phyloP scores from a whole-genome alignment of 2,888 invertebrate species.

The Malthinus seriepunctatus region DNA sequence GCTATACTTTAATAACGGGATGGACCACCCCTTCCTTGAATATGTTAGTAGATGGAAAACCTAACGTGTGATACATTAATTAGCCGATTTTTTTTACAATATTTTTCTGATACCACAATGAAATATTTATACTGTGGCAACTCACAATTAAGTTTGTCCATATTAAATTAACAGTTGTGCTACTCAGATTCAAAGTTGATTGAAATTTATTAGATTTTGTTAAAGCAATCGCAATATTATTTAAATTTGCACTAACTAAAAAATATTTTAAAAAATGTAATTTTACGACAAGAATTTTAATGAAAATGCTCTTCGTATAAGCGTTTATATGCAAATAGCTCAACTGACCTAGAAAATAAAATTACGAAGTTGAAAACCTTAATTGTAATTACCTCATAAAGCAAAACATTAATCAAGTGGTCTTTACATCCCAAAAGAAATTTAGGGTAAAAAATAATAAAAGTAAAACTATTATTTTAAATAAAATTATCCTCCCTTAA shows the following conservation, averaged over 20 bases:
- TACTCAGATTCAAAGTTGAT: no score
- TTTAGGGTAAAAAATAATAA: not conserved
- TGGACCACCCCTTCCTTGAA: no score
- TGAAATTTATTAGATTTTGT: no score
- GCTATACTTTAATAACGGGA: no score
- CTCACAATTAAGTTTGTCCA: no score
- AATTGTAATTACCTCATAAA: slow-evolving; percentile 30
- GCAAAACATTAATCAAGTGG: slow-evolving; percentile 23
- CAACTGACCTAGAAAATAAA: slow-evolving; percentile 27
- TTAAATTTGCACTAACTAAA: not conserved
- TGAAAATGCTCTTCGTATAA: slow-evolving; percentile 26
- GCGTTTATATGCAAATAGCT: slow-evolving; percentile 27
- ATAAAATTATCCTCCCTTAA: not conserved
- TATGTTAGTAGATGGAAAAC: no score
- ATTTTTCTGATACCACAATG: no score
- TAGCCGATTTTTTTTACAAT: no score
- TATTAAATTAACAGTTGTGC: no score
- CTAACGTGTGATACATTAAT: no score
- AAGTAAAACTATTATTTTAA: slow-evolving; percentile 2
- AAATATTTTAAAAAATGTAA: slow-evolving; percentile 15
- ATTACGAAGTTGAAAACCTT: slow-evolving; percentile 26
- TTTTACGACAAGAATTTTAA: slow-evolving; percentile 24
- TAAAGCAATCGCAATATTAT: no score
- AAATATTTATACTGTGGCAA: no score
- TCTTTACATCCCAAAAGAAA: slow-evolving; percentile 9